Evolutionary conservation across 1,140 invertebrate species (phyloP).

Genomic region (Charaxes varanes): DNA sequence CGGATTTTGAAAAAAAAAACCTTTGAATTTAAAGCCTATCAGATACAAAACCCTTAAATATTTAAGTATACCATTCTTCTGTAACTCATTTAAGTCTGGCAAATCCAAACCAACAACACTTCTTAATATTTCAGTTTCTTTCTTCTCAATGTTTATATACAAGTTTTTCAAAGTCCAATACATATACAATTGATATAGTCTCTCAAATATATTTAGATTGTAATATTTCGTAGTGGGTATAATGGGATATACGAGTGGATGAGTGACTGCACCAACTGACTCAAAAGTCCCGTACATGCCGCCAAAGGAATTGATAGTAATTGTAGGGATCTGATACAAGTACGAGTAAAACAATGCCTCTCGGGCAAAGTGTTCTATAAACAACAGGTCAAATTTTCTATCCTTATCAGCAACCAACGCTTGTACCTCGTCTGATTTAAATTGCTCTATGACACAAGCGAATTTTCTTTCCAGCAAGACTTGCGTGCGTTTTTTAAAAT

Average conservation of each 20-base stretch:
- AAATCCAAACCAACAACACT: no score
- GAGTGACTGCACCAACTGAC: constrained; percentile 46
- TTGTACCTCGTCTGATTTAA: constrained; percentile 28
- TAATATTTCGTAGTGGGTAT: constrained; percentile 18
- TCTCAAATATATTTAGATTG: constrained; percentile 28
- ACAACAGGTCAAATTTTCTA: constrained; percentile 36
- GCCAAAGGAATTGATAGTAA: constrained; percentile 41
- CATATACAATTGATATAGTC: constrained; percentile 26
- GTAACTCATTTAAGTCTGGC: no score
- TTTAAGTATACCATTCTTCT: no score
- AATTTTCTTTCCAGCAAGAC: constrained; percentile 2
- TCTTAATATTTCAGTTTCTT: no score
- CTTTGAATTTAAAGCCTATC: no score
- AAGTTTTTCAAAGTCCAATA: no score
- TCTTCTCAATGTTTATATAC: no score
- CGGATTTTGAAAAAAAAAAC: no score
- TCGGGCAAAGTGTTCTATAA: constrained; percentile 30
- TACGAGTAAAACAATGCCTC: constrained; percentile 35
- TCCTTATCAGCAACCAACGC: constrained; percentile 23
- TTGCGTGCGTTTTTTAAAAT: no score
- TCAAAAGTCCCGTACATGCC: constrained; percentile 15
- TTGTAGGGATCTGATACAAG: constrained; percentile 44
- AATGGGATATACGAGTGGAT: constrained; percentile 59
- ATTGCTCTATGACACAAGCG: constrained; percentile 16
- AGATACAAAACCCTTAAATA: no score